Evolutionary conservation across 1,140 invertebrate species (phyloP).

Genomic region (Zophobas atratus): DNA sequence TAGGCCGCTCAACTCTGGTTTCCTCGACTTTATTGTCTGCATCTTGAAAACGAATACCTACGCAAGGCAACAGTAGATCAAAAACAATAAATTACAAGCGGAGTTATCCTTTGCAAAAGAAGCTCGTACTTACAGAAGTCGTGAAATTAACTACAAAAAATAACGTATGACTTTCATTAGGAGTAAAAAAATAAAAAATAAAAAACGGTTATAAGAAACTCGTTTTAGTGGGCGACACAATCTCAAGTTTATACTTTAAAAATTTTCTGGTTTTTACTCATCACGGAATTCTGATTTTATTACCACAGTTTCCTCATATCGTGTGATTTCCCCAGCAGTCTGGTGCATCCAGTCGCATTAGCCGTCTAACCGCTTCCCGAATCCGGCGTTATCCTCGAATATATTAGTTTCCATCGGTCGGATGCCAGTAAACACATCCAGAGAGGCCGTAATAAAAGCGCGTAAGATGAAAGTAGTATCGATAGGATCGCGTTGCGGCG

Average conservation of each 20-base stretch:
- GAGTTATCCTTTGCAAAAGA: no score
- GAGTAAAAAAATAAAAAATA: no score
- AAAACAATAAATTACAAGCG: no score
- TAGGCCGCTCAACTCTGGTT: no score
- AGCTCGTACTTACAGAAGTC: no score
- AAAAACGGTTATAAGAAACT: no score
- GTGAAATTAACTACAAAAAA: no score
- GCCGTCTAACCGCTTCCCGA: conserved; percentile 13
- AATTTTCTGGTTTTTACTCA: neutral
- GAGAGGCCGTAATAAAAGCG: conserved; percentile 10
- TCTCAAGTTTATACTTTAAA: neutral
- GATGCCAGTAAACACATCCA: conserved; percentile 32
- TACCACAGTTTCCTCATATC: neutral
- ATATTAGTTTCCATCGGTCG: conserved; percentile 35
- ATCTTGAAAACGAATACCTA: no score
- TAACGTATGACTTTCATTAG: no score
- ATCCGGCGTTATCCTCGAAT: conserved; percentile 26
- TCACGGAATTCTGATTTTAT: no score
- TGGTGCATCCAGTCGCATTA: conserved; percentile 1
- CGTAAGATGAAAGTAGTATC: conserved; percentile 29
- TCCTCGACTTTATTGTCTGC: no score
- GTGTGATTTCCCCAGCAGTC: neutral
- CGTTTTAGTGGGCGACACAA: neutral
- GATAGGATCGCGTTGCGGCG: conserved; percentile 16
- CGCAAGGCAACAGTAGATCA: no score